Percentiles rank a stretch among this genome's conserved stretches.
Evolutionary conservation across 2,113 vertebrate species (phyloP).

Genomic region (Entosphenus tridentatus): DNA sequence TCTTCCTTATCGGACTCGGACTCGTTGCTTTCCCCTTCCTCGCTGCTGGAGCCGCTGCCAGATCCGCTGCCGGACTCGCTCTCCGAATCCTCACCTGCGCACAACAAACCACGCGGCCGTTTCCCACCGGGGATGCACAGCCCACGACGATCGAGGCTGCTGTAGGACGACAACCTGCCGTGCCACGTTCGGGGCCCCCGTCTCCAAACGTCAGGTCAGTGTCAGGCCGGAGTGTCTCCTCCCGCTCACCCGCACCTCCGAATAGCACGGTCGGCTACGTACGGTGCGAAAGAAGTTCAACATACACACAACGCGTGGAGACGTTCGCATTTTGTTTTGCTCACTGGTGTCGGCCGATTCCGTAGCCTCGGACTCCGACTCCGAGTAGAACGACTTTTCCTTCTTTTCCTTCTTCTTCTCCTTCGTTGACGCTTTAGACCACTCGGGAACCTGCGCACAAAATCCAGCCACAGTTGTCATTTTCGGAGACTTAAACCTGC

Average conservation of each 20-base stretch:
- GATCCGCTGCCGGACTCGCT: constrained; percentile 33
- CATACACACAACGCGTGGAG: not conserved
- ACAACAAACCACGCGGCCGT: not conserved
- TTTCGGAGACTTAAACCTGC: not conserved
- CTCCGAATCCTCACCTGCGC: constrained; percentile 41
- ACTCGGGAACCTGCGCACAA: constrained; percentile 63
- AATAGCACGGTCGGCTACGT: not conserved
- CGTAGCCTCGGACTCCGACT: constrained; percentile 75
- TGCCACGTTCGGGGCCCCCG: not conserved
- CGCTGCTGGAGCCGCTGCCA: constrained; percentile 33
- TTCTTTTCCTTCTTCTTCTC: constrained; percentile 91
- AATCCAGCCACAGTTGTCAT: not conserved
- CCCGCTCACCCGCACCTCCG: not conserved
- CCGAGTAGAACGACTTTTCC: constrained; percentile 90
- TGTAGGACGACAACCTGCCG: not conserved
- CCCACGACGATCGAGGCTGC: not conserved
- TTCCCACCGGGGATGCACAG: not conserved
- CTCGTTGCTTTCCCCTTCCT: constrained; percentile 35
- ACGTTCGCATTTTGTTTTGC: constrained; percentile 10
- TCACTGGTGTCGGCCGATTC: constrained; percentile 86
- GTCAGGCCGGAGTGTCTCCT: not conserved
- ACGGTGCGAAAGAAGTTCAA: not conserved
- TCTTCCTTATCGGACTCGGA: constrained; percentile 14
- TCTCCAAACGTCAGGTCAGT: not conserved
- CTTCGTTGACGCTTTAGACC: constrained; percentile 80